Conservation (phyloP, 2,113 vertebrate genomes). For the Macquaria australasica region DNA sequence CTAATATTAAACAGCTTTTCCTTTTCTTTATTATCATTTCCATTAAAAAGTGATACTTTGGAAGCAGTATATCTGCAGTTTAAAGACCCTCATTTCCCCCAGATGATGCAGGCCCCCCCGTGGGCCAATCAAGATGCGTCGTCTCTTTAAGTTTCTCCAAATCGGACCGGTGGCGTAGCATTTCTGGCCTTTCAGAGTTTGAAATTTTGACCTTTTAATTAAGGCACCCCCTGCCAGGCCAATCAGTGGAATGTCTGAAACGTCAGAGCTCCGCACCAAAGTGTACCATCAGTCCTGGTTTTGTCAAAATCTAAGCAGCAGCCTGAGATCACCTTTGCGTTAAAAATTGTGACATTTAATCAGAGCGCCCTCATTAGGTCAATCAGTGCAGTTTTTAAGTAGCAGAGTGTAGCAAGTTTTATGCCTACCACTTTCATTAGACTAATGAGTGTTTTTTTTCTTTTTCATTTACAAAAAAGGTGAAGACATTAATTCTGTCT, state of each 20-base stretch:
- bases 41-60: not conserved
- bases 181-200: slow-evolving; percentile 54
- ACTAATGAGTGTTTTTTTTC: not conserved
- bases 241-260: slow-evolving; percentile 62
- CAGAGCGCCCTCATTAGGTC: slow-evolving; percentile 72
- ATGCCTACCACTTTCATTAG: slow-evolving; percentile 19
- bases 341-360: slow-evolving; percentile 73
- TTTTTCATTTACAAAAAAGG: not conserved
- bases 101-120: slow-evolving; percentile 18
- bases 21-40: not conserved
- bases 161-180: slow-evolving; percentile 37
- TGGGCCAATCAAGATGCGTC: slow-evolving; percentile 50
- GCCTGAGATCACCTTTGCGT: slow-evolving; percentile 44
- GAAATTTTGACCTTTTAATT: slow-evolving; percentile 71
- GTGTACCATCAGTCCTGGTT: slow-evolving; percentile 45
- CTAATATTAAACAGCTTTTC: not conserved
- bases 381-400: slow-evolving; percentile 50
- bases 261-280: slow-evolving; percentile 23
- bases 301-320: slow-evolving; percentile 33
- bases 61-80: not conserved
- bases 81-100: not conserved
- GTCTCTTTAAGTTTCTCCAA: slow-evolving; percentile 21
- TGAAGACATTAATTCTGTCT: not conserved
- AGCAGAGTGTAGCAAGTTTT: slow-evolving; percentile 24
- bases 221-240: slow-evolving; percentile 61